Conservation (phyloP, 2,888 invertebrate species). For the Oxycera nigricornis region DNA sequence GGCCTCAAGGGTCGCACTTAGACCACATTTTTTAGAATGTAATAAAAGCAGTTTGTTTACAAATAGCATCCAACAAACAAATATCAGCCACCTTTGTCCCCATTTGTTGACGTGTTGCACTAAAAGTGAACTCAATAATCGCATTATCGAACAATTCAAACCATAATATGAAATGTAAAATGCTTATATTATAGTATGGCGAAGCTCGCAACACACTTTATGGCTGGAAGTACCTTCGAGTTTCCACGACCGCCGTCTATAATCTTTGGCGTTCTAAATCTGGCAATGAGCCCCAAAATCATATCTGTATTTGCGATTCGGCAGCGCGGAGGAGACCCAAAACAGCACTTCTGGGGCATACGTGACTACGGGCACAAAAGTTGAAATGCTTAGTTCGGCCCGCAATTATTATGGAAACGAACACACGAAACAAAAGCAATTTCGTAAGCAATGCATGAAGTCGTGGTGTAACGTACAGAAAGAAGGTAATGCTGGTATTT, state of each 20-base stretch:
- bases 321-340: not conserved
- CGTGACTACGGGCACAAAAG: not conserved
- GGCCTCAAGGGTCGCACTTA: too few species aligned
- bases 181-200: too few species aligned
- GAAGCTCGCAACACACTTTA: too few species aligned
- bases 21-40: too few species aligned
- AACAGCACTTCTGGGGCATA: not conserved
- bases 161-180: too few species aligned
- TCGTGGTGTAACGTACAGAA: not conserved
- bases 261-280: not conserved
- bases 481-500: constrained; percentile 15
- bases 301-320: not conserved
- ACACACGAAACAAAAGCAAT: constrained; percentile 23
- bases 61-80: too few species aligned
- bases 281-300: not conserved
- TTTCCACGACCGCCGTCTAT: not conserved
- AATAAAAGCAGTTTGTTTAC: too few species aligned
- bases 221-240: not conserved
- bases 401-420: not conserved
- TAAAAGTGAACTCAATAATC: too few species aligned
- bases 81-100: too few species aligned
- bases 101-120: too few species aligned
- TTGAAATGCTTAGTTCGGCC: not conserved
- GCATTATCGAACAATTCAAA: too few species aligned
- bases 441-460: constrained; percentile 19